Base-by-base conservation (phyloP, 2,113 vertebrate species). In the Herpetotheres cachinnans region DNA sequence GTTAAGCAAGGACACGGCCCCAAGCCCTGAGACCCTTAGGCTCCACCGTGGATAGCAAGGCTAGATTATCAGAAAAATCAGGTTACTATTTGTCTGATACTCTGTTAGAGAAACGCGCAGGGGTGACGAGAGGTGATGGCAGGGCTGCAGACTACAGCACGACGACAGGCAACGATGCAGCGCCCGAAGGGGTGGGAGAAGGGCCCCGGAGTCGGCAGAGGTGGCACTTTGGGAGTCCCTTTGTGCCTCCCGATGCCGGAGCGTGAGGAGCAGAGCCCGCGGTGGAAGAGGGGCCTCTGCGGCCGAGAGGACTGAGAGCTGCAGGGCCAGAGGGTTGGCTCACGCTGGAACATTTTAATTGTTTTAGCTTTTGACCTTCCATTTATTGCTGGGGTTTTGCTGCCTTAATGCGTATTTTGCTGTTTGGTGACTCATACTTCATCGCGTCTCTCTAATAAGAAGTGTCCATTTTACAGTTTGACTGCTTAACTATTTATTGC, bases 401-500 rank as follows among this genome's bases (percentile, higher is more conserved):
- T 38, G 38, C 9, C 81, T 44, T 87, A 69, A 82, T 71, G 82
- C 12, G 14, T 19, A 34, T 91, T 73, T 73, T 89, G 86, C 73
- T 69, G 80, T 36, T 82, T 52, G 69, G 93, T 55, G 81, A 93
- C 86, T 94, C 93, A 62, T 17, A 1, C 71, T 44, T 52, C 54
- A 30, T n/a, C 24, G 10, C 52, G 36, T 46, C 88, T 76, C 87
- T 85, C 95, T 58, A 82, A 90, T 62, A 82, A 72, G 44, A 72
- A 82, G 88, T 8, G 54, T 96, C 95, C 91, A 54, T 96, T 94
- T 93, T 90, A 95, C 16, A 61, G 94, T 46, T 78, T 0, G 15
- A 67, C 95, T 90, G 93, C 85, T 95, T 36, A 82, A 88, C 89
- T 86, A 87, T 91, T 96, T 95, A 96, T 67, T 83, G 95, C 95